Conservation (phyloP, 1,140 invertebrate genomes). For the Atta texana region DNA sequence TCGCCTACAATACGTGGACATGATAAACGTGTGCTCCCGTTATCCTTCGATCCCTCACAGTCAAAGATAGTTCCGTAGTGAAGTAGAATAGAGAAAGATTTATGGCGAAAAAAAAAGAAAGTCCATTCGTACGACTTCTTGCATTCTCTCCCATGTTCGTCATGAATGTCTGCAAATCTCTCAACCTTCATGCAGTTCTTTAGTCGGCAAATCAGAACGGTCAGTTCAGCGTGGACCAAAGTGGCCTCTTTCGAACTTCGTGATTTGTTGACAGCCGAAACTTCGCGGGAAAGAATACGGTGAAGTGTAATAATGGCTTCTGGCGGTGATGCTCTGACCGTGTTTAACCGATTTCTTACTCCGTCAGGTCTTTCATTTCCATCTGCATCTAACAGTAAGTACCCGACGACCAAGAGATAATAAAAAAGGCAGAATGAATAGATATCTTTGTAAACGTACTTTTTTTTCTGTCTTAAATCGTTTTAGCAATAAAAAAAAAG, state of each 20-base stretch:
- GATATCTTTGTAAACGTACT: background rate
- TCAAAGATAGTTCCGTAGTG: conserved; percentile 12
- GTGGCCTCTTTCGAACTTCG: conserved; percentile 38
- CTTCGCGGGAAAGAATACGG: conserved; percentile 15
- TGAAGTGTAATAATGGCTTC: conserved; percentile 9
- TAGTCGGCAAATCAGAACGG: conserved; percentile 25
- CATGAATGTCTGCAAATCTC: conserved; percentile 57
- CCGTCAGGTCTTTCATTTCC: background rate
- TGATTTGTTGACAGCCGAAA: conserved; percentile 48
- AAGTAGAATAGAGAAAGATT: conserved; percentile 39
- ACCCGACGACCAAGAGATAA: background rate
- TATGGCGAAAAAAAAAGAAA: conserved; percentile 30
- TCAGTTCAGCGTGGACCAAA: conserved; percentile 3
- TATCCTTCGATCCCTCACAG: conserved; percentile 49
- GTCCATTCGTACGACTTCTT: conserved; percentile 44
- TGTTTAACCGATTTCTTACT: conserved; percentile 19
- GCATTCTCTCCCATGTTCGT: background rate
- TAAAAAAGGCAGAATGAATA: background rate
- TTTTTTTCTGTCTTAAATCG: background rate
- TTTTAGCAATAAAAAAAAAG: background rate
- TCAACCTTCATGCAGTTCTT: conserved; percentile 31
- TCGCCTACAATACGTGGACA: conserved; percentile 26
- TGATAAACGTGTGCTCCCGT: conserved; percentile 49
- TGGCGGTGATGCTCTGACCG: background rate
- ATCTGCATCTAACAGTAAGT: background rate